Conservation (phyloP, 2,888 invertebrate species). For the Lasioglossum zephyrum region DNA sequence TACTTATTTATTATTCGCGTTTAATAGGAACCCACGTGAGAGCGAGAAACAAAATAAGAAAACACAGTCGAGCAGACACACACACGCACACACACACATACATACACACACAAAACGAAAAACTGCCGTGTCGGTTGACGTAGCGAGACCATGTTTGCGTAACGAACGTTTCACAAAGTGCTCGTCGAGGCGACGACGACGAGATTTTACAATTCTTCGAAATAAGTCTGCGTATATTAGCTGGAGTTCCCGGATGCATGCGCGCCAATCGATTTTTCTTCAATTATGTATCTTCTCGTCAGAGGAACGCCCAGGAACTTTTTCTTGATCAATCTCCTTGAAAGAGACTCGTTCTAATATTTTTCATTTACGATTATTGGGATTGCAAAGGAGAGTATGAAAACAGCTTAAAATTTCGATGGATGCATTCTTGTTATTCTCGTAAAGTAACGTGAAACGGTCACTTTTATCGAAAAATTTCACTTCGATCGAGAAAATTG, state of each 20-base stretch:
- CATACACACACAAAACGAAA: background rate
- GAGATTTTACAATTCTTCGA: constrained; percentile 43
- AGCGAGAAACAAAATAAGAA: background rate
- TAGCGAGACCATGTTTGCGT: constrained; percentile 8
- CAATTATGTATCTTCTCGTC: background rate
- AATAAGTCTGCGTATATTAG: constrained; percentile 24
- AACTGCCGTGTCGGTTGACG: constrained; percentile 36
- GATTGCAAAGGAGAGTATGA: too few relatives aligned
- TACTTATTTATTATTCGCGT: constrained; percentile 38
- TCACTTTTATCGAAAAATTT: background rate
- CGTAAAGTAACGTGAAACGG: too few relatives aligned
- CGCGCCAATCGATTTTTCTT: constrained; percentile 11
- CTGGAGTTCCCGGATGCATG: constrained; percentile 14
- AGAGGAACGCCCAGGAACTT: background rate
- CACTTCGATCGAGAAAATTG: background rate
- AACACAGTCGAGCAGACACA: background rate
- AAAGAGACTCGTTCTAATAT: background rate
- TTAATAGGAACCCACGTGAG: constrained; percentile 24
- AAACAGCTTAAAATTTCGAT: too few relatives aligned
- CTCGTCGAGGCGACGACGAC: constrained; percentile 17
- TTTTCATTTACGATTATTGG: too few relatives aligned
- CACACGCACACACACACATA: background rate
- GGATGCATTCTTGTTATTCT: too few relatives aligned
- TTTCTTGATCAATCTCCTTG: background rate
- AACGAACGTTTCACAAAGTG: constrained; percentile 18